Evolutionary conservation across 92 coral and sea anemone species (phyloP).

Genomic region (Blastomussa wellsi): DNA sequence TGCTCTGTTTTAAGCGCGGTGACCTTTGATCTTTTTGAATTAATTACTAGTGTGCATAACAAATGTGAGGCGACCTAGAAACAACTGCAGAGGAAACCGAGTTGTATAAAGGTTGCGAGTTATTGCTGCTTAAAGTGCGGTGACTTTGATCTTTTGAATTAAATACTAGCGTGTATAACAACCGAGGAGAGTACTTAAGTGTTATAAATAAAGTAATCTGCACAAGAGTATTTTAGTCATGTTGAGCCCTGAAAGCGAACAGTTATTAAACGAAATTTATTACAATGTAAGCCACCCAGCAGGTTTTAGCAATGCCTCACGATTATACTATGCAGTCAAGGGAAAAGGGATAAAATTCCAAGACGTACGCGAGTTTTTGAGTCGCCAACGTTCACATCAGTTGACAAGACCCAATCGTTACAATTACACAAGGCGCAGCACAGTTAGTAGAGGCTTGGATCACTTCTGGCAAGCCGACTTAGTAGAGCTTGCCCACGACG

Average conservation of each 20-base stretch:
- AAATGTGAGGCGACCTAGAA: too few species aligned
- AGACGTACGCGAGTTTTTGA: background rate
- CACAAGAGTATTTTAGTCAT: background rate
- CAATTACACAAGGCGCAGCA: conserved; percentile 5
- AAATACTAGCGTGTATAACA: background rate
- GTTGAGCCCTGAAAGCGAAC: background rate
- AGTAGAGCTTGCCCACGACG: background rate
- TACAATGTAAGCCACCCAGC: background rate
- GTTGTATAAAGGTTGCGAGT: background rate
- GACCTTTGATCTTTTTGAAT: too few species aligned
- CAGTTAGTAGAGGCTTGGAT: background rate
- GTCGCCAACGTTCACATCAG: background rate
- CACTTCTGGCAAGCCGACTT: background rate
- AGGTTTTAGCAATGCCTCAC: conserved; percentile 7
- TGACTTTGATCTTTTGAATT: background rate
- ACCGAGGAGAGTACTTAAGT: background rate
- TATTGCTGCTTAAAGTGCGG: background rate
- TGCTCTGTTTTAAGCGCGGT: too few species aligned
- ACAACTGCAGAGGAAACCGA: background rate
- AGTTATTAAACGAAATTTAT: background rate
- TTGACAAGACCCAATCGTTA: background rate
- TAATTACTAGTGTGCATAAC: too few species aligned
- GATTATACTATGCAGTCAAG: background rate
- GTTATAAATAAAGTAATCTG: background rate
- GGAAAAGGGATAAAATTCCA: too few species aligned